A percentile compares a stretch with the other conserved stretches of the same genome.
These are phyloP conservation scores for Maniola jurtina DNA, from an alignment of 1,140 invertebrate genomes.

Conservation along the genomic window DNA sequence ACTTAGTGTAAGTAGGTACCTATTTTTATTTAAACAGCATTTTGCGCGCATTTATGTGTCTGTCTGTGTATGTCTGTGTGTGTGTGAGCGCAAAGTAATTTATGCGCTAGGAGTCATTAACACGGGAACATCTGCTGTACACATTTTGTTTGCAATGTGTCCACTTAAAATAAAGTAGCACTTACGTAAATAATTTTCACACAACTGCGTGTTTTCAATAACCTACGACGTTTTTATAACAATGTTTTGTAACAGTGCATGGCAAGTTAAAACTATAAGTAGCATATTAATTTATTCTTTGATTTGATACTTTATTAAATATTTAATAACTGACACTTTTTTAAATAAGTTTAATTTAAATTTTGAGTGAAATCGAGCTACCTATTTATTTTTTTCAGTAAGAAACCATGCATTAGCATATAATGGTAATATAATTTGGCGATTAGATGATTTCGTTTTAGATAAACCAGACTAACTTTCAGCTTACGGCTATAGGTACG, in stretches of 20 bases:
- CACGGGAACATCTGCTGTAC: slow-evolving; percentile 46
- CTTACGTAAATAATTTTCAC: slow-evolving; percentile 6
- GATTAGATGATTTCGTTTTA: too few species aligned
- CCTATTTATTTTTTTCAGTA: too few species aligned
- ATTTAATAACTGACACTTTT: too few species aligned
- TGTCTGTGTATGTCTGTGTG: background rate
- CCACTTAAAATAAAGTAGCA: slow-evolving; percentile 16
- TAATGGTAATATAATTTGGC: too few species aligned
- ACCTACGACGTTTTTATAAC: background rate
- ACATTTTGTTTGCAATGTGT: slow-evolving; percentile 36
- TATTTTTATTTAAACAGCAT: background rate
- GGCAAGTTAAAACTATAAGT: background rate
- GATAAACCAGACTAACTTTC: too few species aligned
- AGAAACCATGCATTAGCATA: too few species aligned
- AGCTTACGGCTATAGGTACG: too few species aligned
- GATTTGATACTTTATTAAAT: too few species aligned
- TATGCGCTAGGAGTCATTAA: slow-evolving; percentile 39
- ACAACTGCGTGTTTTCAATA: background rate
- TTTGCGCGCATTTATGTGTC: background rate
- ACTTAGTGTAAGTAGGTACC: too few species aligned
- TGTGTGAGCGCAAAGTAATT: background rate
- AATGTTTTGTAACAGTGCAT: background rate
- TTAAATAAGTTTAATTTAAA: too few species aligned
- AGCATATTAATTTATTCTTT: background rate
- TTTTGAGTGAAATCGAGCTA: too few species aligned